phyloP scores from a whole-genome alignment of 2,797 vertebrate species.

The Xenops minutus region DNA sequence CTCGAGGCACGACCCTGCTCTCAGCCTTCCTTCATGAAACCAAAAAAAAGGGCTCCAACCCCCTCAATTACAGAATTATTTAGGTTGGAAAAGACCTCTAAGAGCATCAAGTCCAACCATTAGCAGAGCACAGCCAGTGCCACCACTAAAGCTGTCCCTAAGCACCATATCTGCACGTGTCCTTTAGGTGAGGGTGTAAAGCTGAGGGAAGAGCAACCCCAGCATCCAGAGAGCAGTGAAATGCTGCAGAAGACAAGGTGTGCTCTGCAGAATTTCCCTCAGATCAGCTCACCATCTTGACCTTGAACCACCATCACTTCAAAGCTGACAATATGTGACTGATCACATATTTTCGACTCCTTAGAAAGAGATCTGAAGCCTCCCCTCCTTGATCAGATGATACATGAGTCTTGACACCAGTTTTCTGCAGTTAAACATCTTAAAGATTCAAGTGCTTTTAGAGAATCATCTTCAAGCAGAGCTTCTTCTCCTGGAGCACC shows the following conservation, averaged over 20 bases:
- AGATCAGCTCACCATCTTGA: background rate
- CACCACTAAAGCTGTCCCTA: fast-evolving
- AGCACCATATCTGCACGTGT: background rate
- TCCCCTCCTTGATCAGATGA: background rate
- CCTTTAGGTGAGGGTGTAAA: background rate
- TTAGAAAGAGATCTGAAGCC: background rate
- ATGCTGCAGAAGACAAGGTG: background rate
- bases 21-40: background rate
- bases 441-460: background rate
- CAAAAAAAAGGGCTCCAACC: background rate
- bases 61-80: background rate
- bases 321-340: background rate
- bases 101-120: background rate
- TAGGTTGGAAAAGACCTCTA: background rate
- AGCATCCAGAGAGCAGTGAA: fast-evolving
- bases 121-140: too few species aligned
- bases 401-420: background rate
- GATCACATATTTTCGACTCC: background rate
- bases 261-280: background rate
- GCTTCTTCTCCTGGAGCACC: background rate
- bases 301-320: background rate
- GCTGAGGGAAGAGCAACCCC: background rate
- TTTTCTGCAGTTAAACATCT: background rate
- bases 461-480: background rate
- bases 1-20: background rate